A percentile compares a stretch with the other conserved stretches of the same genome.
Conservation (phyloP, 92 coral and sea anemone genomes). For the Palythoa grandis region DNA sequence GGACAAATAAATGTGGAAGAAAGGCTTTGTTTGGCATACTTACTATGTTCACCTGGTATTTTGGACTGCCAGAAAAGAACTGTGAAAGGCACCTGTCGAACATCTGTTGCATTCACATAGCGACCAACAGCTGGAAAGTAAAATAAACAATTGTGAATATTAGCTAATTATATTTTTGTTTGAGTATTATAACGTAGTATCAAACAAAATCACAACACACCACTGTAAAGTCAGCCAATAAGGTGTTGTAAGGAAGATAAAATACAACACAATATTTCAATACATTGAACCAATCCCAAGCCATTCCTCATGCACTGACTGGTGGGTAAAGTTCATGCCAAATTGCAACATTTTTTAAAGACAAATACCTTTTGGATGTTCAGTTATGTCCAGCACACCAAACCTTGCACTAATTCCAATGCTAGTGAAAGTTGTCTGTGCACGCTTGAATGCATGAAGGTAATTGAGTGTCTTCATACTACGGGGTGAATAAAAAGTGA, state of each 20-base stretch:
- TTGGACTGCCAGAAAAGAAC: constrained; percentile 42
- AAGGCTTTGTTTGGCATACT: background rate
- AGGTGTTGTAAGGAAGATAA: no score
- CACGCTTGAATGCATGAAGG: constrained; percentile 60
- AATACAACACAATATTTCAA: no score
- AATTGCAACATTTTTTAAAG: background rate
- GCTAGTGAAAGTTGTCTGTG: constrained; percentile 53
- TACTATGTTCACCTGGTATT: constrained; percentile 28
- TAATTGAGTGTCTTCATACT: constrained; percentile 76
- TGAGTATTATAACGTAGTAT: no score
- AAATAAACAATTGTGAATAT: background rate
- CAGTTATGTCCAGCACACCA: constrained; percentile 75
- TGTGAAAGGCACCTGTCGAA: constrained; percentile 32
- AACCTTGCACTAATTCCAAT: constrained; percentile 69
- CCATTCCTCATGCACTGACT: background rate
- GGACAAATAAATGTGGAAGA: background rate
- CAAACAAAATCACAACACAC: no score
- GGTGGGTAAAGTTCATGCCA: background rate
- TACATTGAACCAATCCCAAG: background rate
- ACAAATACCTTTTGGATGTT: constrained; percentile 68
- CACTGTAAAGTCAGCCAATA: no score
- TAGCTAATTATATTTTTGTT: no score
- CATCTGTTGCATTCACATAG: constrained; percentile 19
- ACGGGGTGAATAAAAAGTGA: constrained; percentile 82
- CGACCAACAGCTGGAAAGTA: constrained; percentile 34